These are phyloP conservation scores for Epinotia bilunana DNA, from an alignment of 2,888 invertebrate genomes.

Conservation along the genomic window DNA sequence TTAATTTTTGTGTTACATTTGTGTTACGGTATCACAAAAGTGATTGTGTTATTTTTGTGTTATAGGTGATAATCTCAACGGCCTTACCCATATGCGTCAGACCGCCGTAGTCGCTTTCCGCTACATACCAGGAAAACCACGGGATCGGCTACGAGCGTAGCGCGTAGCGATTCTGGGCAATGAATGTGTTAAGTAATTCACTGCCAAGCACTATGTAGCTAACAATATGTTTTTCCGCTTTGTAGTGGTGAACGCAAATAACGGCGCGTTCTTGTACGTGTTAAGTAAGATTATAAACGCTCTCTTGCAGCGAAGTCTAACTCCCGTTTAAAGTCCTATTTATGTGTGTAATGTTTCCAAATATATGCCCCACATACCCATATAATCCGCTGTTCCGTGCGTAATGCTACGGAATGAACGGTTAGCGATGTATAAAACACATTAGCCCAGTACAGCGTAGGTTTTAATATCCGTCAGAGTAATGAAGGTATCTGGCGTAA, in stretches of 20 bases:
- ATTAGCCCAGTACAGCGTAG: slow-evolving; percentile 30
- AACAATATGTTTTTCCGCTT: background rate
- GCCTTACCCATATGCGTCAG: too few species aligned
- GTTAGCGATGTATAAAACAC: slow-evolving; percentile 32
- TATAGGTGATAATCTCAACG: too few species aligned
- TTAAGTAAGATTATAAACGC: background rate
- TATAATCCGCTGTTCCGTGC: slow-evolving; percentile 27
- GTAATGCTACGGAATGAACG: slow-evolving; percentile 36
- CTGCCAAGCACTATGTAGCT: background rate
- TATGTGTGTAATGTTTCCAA: slow-evolving; percentile 12
- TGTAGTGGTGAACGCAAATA: background rate
- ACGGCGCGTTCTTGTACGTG: background rate
- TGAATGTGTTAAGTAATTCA: too few species aligned
- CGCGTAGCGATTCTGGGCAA: too few species aligned
- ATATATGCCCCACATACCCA: background rate
- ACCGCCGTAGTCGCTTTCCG: too few species aligned
- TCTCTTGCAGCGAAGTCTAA: background rate
- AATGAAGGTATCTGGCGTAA: slow-evolving; percentile 37
- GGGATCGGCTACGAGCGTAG: too few species aligned
- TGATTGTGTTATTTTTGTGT: too few species aligned
- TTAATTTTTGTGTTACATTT: too few species aligned
- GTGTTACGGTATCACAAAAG: too few species aligned
- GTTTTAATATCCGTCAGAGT: slow-evolving; percentile 40
- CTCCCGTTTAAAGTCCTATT: background rate
- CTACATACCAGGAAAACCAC: too few species aligned